Base-by-base conservation (phyloP, 1,140 invertebrate genomes). In the Platorchestia sp. region DNA sequence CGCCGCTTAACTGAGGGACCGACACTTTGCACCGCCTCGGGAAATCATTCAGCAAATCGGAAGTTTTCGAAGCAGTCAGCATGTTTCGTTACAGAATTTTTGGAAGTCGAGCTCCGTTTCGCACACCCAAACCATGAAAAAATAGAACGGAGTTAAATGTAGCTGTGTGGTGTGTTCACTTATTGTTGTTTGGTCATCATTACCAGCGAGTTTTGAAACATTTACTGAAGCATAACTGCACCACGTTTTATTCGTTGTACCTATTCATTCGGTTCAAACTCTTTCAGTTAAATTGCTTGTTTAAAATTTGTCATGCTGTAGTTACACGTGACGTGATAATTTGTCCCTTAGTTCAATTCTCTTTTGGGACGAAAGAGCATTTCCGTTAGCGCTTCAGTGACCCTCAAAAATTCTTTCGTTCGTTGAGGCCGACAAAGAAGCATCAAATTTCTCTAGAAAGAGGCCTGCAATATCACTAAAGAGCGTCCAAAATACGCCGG, bases 361-460 rank as follows among this genome's bases (percentile, higher is more conserved):
- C 36, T 44, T 44, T 36, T 42, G 0, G 43, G n/a, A 89, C 41
- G 91, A 93, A 93, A 93, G 27, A 75, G 44, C 47, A 93, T 93
- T 93, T 93, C 91, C 7, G 36, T 47, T 45, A n/a, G 91, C 40
- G 43, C 45, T 47, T 40, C 45, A 93, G 6, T 47, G 91, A 47
- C 91, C 91, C 91, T 93, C 40, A 7, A 93, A 93, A 93, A 93
- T 93, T 93, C 91, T 6, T 44, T 44, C 91, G 19, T 40, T 44
- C 44, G 0, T 7, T 44, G 40, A 1, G 43, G 41, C 91, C 16
- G 45, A 93, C 14, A 44, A 45, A 47, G 40, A 93, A 93, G 45
- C 45, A 93, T 93, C 91, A 93, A 93, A 93, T 93, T 93, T 93
- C 91, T 93, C 91, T 93, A 45, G 91, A 47, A 45, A 45, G n/a